phyloP scores from a whole-genome alignment of 2,888 invertebrate genomes.

The Clitarchus hookeri region DNA sequence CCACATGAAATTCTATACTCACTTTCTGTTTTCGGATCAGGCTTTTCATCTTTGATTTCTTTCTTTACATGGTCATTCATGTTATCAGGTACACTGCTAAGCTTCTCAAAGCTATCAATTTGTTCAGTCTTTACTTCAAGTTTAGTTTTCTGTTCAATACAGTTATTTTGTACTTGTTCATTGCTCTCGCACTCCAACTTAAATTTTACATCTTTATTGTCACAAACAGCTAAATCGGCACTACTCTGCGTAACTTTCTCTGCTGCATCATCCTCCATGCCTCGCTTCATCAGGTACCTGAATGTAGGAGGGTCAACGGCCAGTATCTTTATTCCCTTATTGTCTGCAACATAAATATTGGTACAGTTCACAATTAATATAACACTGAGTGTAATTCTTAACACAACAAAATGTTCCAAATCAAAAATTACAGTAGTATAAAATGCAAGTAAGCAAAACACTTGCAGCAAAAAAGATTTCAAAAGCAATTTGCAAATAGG shows the following conservation, averaged over 20 bases:
- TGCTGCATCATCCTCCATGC: conserved; percentile 56
- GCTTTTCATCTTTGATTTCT: conserved; percentile 21
- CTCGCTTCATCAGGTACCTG: conserved; percentile 68
- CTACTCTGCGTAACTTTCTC: conserved; percentile 47
- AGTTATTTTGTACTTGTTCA: conserved; percentile 36
- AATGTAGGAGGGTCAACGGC: conserved; percentile 81
- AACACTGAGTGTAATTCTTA: background rate
- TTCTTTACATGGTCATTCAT: conserved; percentile 16
- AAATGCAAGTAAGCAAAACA: too few relatives aligned
- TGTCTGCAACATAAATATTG: conserved; percentile 54
- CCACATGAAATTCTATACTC: too few relatives aligned
- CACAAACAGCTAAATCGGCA: conserved; percentile 24
- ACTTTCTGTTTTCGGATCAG: conserved; percentile 17
- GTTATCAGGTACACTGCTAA: conserved; percentile 2
- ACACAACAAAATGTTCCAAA: background rate
- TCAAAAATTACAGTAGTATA: too few relatives aligned
- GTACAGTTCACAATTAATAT: background rate
- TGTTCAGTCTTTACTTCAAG: conserved; percentile 27
- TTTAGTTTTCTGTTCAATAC: conserved; percentile 48
- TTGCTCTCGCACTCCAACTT: conserved; percentile 44
- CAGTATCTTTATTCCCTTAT: conserved; percentile 71
- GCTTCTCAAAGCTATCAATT: conserved; percentile 17
- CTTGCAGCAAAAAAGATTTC: too few relatives aligned
- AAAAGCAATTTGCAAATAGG: too few relatives aligned
- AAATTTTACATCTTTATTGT: conserved; percentile 48